A percentile compares a stretch with the other conserved stretches of the same genome.
Evolutionary conservation across 1,140 invertebrate species (phyloP).

Genomic region (Bradynema listronoti): DNA sequence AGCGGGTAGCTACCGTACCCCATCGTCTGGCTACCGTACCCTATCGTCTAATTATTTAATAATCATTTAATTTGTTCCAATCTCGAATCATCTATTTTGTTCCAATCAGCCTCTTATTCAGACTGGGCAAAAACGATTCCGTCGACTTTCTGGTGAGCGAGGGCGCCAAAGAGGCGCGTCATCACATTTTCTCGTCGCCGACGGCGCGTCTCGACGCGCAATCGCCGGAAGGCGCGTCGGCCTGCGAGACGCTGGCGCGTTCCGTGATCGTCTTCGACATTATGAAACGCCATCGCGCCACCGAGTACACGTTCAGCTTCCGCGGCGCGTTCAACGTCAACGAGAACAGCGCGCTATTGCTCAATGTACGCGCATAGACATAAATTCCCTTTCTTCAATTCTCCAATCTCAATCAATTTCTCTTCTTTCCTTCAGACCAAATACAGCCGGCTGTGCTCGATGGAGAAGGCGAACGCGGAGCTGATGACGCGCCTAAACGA

Average conservation of each 20-base stretch:
- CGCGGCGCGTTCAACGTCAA: slow-evolving; percentile 10
- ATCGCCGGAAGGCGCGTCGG: background rate
- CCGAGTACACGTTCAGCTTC: slow-evolving; percentile 20
- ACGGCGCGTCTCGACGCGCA: slow-evolving; percentile 7
- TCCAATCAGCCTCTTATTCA: slow-evolving; percentile 17
- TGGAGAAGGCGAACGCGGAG: slow-evolving; percentile 18
- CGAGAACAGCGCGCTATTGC: slow-evolving; percentile 2
- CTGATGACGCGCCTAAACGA: slow-evolving; percentile 14
- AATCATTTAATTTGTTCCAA: too few species aligned
- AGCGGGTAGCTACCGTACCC: too few species aligned
- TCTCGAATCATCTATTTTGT: too few species aligned
- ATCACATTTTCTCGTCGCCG: slow-evolving; percentile 26
- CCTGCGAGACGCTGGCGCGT: slow-evolving; percentile 4
- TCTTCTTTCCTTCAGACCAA: slow-evolving; percentile 22
- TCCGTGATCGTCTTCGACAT: slow-evolving; percentile 12
- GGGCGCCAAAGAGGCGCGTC: slow-evolving; percentile 21
- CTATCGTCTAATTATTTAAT: too few species aligned
- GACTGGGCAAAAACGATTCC: slow-evolving; percentile 34
- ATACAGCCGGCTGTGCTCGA: slow-evolving; percentile 22
- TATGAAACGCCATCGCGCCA: background rate
- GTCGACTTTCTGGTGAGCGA: slow-evolving; percentile 37
- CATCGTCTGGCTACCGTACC: too few species aligned
- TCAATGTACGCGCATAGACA: slow-evolving; percentile 6
- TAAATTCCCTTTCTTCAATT: background rate
- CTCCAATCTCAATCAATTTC: background rate